Percentiles rank a stretch among this genome's conserved stretches.
Conservation (phyloP, 2,113 vertebrate species). For the Poeciliopsis retropinna region DNA sequence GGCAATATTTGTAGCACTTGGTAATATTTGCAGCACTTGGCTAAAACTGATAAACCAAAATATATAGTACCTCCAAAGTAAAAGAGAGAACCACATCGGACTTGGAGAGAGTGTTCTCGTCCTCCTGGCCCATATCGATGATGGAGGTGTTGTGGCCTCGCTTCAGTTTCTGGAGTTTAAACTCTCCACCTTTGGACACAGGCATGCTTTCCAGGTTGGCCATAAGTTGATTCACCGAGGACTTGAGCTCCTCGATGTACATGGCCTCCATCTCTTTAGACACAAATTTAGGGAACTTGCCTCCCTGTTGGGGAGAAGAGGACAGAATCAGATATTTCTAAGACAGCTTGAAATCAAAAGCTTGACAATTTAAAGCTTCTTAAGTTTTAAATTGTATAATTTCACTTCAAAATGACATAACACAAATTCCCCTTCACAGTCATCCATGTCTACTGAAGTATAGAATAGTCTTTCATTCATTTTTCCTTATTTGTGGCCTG, state of each 20-base stretch:
- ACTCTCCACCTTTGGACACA: conserved; percentile 97
- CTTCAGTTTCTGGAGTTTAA: conserved; percentile 98
- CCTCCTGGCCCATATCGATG: conserved; percentile 99
- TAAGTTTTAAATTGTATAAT: not conserved
- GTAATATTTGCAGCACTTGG: not conserved
- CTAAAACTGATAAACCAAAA: not conserved
- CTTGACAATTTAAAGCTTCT: not conserved
- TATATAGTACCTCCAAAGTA: conserved; percentile 89
- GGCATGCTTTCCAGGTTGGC: conserved; percentile 99
- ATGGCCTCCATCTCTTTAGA: conserved; percentile 99
- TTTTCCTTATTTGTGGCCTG: not conserved
- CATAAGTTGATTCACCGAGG: conserved; percentile 97
- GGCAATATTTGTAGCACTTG: not conserved
- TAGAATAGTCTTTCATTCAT: not conserved
- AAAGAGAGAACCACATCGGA: conserved; percentile 97
- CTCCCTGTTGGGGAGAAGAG: conserved; percentile 81
- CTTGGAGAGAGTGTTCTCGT: conserved; percentile 98
- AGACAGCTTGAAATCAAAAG: not conserved
- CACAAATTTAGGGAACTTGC: conserved; percentile 98
- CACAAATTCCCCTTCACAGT: not conserved
- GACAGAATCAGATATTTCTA: conserved; percentile 4
- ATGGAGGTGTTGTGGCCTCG: conserved; percentile 98
- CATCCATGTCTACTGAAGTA: not conserved
- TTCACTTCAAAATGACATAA: not conserved
- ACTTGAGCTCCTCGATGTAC: conserved; percentile 98